These are phyloP conservation scores for Epirrhoe alternata DNA, from an alignment of 2,888 invertebrate genomes.

Conservation along the genomic window DNA sequence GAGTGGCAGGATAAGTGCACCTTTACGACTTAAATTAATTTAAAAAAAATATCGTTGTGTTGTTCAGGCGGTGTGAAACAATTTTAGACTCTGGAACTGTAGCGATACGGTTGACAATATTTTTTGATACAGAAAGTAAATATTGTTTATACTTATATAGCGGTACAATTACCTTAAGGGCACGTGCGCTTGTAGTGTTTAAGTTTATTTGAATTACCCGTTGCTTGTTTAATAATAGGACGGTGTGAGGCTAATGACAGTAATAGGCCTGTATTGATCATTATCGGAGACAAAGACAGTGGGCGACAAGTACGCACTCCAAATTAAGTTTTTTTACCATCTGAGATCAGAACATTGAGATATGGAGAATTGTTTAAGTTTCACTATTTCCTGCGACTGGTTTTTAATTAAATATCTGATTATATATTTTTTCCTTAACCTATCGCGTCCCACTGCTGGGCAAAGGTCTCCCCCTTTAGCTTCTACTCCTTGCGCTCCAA, in stretches of 20 bases:
- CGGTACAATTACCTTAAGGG: conserved; percentile 56
- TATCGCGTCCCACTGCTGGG: too few species aligned
- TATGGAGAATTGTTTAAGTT: too few species aligned
- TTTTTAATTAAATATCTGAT: too few species aligned
- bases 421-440: too few species aligned
- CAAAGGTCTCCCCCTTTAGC: too few species aligned
- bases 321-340: not conserved
- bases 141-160: conserved; percentile 21
- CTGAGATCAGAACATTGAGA: too few species aligned
- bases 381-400: too few species aligned
- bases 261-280: conserved; percentile 51
- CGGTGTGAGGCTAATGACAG: conserved; percentile 39
- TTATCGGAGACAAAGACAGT: conserved; percentile 43
- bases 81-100: conserved; percentile 35
- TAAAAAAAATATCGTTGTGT: conserved; percentile 43
- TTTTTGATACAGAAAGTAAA: conserved; percentile 23
- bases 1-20: conserved; percentile 30
- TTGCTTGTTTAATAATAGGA: conserved; percentile 20
- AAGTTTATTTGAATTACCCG: conserved; percentile 42
- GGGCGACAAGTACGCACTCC: conserved; percentile 31
- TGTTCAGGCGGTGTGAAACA: conserved; percentile 2
- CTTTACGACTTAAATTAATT: conserved; percentile 48
- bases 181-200: conserved; percentile 51
- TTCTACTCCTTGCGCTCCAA: too few species aligned
- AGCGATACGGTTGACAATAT: conserved; percentile 36